These are phyloP conservation scores for Eunapius fragilis DNA, from an alignment of 37 sponge, comb jelly and placozoan genomes.

Conservation along the genomic window DNA sequence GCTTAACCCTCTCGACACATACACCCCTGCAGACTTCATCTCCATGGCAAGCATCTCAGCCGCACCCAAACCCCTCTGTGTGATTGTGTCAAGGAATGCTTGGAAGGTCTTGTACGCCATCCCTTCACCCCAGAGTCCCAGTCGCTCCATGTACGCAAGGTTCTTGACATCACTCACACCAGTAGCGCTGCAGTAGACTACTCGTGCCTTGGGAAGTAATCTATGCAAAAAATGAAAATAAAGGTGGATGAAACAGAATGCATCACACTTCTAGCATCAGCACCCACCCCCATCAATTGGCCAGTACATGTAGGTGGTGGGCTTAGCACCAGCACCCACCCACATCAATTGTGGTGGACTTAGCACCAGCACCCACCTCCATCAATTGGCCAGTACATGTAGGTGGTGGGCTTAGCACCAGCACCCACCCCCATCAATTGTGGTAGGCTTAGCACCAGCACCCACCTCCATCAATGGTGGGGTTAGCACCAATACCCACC, in stretches of 20 bases:
- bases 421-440: too few relatives aligned
- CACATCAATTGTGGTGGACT: too few relatives aligned
- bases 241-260: neutral
- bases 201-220: conserved; percentile 55
- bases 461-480: too few relatives aligned
- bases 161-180: conserved; percentile 69
- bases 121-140: conserved; percentile 68
- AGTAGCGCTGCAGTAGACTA: conserved; percentile 76
- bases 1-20: conserved; percentile 64
- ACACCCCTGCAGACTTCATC: conserved; percentile 66
- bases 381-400: too few relatives aligned
- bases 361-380: too few relatives aligned
- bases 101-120: conserved; percentile 47
- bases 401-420: too few relatives aligned
- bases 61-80: conserved; percentile 58
- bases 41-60: conserved; percentile 80
- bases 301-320: too few relatives aligned
- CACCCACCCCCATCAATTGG: too few relatives aligned
- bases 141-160: conserved; percentile 71
- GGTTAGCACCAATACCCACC: too few relatives aligned
- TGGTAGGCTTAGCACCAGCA: too few relatives aligned
- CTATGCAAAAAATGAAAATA: conserved; percentile 4
- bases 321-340: too few relatives aligned
- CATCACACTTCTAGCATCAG: too few relatives aligned
- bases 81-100: conserved; percentile 49